Evolutionary conservation across 2,113 vertebrate genomes (phyloP).

Genomic region (Nematolebias whitei): DNA sequence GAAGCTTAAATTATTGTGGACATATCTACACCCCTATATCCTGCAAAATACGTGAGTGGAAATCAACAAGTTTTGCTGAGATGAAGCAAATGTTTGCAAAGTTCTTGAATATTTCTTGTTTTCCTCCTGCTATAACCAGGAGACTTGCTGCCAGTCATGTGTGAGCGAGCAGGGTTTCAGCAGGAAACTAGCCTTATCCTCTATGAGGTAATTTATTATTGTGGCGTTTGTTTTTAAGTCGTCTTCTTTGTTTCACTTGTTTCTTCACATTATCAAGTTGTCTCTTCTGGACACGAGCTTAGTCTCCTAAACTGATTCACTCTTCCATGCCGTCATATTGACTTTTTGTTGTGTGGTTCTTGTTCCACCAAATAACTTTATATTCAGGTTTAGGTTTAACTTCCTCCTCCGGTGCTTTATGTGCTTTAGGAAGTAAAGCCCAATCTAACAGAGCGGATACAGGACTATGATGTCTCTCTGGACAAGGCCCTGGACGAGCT

Average conservation of each 20-base stretch:
- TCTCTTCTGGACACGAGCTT: too few species aligned
- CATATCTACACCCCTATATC: slow-evolving; percentile 99
- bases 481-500: slow-evolving; percentile 99
- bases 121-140: slow-evolving; percentile 76
- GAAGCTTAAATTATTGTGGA: slow-evolving; percentile 99
- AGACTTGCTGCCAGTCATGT: slow-evolving; percentile 99
- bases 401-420: not conserved
- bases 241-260: not conserved
- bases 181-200: slow-evolving; percentile 99
- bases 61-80: not conserved
- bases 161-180: slow-evolving; percentile 99
- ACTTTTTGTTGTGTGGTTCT: too few species aligned
- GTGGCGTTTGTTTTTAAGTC: slow-evolving; percentile 1
- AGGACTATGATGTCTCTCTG: slow-evolving; percentile 98
- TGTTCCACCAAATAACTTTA: not conserved
- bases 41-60: slow-evolving; percentile 98
- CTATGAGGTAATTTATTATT: slow-evolving; percentile 89
- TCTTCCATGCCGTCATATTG: too few species aligned
- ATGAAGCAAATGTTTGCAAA: not conserved
- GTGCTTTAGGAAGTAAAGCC: slow-evolving; percentile 97
- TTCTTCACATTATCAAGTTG: not conserved
- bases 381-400: not conserved
- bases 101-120: not conserved
- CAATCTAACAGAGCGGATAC: slow-evolving; percentile 99
- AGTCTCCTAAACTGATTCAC: too few species aligned